phyloP scores from a whole-genome alignment of 2,888 invertebrate genomes.

The Orchestes rusci region DNA sequence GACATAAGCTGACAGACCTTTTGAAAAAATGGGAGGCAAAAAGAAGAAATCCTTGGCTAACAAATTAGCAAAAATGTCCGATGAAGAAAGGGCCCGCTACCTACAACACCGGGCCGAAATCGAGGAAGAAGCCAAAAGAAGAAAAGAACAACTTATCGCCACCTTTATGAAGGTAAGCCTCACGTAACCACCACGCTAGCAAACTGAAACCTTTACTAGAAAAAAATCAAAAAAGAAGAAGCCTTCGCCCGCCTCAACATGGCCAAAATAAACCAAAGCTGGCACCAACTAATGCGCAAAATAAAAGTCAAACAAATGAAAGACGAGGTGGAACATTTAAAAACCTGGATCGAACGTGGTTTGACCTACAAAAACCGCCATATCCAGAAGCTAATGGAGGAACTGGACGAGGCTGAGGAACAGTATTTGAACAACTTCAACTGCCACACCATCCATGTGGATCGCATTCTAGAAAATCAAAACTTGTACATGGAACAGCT shows the following conservation, averaged over 20 bases:
- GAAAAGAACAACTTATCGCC: slow-evolving; percentile 73
- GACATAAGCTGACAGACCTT: too few relatives aligned
- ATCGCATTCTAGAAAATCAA: slow-evolving; percentile 43
- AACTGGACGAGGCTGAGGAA: slow-evolving; percentile 63
- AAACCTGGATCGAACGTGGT: slow-evolving; percentile 54
- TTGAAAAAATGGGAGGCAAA: slow-evolving; percentile 43
- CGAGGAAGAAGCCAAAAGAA: slow-evolving; percentile 71
- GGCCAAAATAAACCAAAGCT: slow-evolving; percentile 79
- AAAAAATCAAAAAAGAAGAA: slow-evolving; percentile 76
- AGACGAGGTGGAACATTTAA: slow-evolving; percentile 58
- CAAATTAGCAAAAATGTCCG: slow-evolving; percentile 76
- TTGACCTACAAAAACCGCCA: slow-evolving; percentile 61
- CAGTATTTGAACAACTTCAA: slow-evolving; percentile 68
- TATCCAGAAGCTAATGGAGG: slow-evolving; percentile 55
- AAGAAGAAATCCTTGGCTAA: slow-evolving; percentile 67
- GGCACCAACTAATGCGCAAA: slow-evolving; percentile 69
- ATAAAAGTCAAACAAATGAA: slow-evolving; percentile 70
- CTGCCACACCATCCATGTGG: slow-evolving; percentile 63
- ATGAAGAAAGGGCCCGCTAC: slow-evolving; percentile 74
- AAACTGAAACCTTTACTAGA: too few relatives aligned
- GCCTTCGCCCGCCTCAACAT: slow-evolving; percentile 69
- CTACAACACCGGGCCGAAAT: slow-evolving; percentile 74
- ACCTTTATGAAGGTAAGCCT: slow-evolving; percentile 69
- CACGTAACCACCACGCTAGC: not conserved
- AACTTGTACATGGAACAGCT: slow-evolving; percentile 47